These are phyloP conservation scores for Anableps anableps DNA, from an alignment of 2,797 vertebrate species.

Conservation along the genomic window DNA sequence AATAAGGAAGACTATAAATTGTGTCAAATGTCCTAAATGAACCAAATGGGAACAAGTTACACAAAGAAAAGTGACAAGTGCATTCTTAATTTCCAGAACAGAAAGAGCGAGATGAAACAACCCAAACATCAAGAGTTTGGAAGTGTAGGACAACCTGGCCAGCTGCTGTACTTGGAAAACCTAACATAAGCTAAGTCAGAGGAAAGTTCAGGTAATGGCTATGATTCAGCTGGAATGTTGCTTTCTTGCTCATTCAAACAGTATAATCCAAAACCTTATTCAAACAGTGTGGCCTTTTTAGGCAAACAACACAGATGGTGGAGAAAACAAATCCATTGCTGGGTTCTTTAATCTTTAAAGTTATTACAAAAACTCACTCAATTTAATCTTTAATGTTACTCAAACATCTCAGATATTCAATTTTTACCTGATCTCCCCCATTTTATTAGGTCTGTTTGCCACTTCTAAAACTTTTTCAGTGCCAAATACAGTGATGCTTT, in stretches of 20 bases:
- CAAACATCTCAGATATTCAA: neutral
- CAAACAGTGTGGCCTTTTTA: conserved; percentile 22
- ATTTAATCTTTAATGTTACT: neutral
- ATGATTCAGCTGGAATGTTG: conserved; percentile 34
- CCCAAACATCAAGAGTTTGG: neutral
- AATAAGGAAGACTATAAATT: neutral
- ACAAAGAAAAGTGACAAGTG: conserved; percentile 7
- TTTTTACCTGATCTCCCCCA: neutral
- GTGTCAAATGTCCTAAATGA: conserved; percentile 9
- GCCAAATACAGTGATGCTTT: neutral
- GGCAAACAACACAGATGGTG: neutral
- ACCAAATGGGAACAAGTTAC: neutral
- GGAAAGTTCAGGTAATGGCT: conserved; percentile 12
- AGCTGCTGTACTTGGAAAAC: conserved; percentile 22
- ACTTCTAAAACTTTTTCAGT: neutral
- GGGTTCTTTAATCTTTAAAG: neutral
- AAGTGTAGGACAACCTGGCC: conserved; percentile 25
- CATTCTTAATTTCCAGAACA: neutral
- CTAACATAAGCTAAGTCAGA: conserved; percentile 16
- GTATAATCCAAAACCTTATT: conserved; percentile 38
- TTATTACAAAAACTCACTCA: neutral
- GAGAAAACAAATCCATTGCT: neutral
- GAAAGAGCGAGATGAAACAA: conserved; percentile 11
- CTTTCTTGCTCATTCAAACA: conserved; percentile 21
- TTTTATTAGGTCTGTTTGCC: neutral